Evolutionary conservation across 2,888 invertebrate species (phyloP), one percentile per base, ranked within the genome.

Genomic region (Diaprepes abbreviatus): DNA sequence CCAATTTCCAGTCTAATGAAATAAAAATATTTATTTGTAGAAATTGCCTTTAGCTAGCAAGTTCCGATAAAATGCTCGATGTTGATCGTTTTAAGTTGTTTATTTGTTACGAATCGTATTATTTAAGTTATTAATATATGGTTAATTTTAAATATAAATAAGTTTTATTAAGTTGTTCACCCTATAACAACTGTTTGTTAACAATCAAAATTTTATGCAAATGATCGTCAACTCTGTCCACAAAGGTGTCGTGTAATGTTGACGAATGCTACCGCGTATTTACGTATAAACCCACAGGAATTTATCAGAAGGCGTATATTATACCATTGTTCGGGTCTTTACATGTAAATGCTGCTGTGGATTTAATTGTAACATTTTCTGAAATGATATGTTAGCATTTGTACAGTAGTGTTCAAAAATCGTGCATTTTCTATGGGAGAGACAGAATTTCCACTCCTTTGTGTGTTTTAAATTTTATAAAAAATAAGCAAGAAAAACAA

Each of bases 191-290:
- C 6, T 35, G 31, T 65, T 65, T 35, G 64, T 66, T 36, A 66
- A 21, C 58, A 45, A 57, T 50, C 67, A 65, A 65, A 64, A 64
- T 58, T 54, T 33, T 40, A 71, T 71, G 67, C 59, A 63, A 68
- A 68, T 71, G 57, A 63, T 58, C 38, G 36, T 55, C 54, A 54
- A 45, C 50, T 40, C 21, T 68, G 71, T 71, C 60, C 60, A 38
- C 65, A 71, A 59, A 71, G 68, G 71, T 71, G 71, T 64, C 58
- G 60, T 40, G 70, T 71, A 58, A 52, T 64, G 67, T 63, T 58
- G 67, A 63, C 57, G 58, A 68, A 67, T 54, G 71, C 71, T 71
- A 71, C 71, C 60, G 71, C 52, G 62, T 71, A 43, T 38, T 21
- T 36, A 7, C 55, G 58, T 24, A 55, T 9, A 57, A 66, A 68